These are phyloP conservation scores for Phoeniculus purpureus DNA, from an alignment of 2,797 vertebrate species.

Conservation along the genomic window DNA sequence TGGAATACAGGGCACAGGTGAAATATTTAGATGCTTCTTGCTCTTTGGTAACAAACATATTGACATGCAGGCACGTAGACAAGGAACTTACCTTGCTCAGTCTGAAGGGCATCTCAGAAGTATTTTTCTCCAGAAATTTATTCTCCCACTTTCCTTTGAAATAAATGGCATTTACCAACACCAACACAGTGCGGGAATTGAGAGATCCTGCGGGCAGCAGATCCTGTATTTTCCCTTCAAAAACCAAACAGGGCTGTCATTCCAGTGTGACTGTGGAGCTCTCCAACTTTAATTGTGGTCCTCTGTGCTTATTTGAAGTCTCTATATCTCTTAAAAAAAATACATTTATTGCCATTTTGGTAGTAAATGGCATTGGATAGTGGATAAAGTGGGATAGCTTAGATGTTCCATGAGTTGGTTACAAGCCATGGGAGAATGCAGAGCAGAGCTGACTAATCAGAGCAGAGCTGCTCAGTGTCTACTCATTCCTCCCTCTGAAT, in stretches of 20 bases:
- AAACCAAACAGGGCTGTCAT: background rate
- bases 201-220: slow-evolving; percentile 83
- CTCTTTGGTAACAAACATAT: background rate
- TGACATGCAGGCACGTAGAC: background rate
- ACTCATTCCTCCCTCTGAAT: background rate
- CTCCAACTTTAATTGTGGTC: background rate
- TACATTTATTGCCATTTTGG: fast-evolving
- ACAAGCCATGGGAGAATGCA: background rate
- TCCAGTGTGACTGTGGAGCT: background rate
- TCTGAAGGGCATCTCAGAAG: slow-evolving; percentile 85
- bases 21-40: background rate
- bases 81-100: slow-evolving; percentile 76
- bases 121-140: slow-evolving; percentile 81
- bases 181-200: slow-evolving; percentile 77
- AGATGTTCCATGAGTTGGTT: background rate
- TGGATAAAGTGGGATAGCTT: background rate
- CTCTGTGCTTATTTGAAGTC: background rate
- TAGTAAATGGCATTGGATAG: background rate
- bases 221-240: slow-evolving; percentile 87
- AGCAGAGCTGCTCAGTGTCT: background rate
- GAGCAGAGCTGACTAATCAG: background rate
- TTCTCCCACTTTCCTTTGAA: slow-evolving; percentile 91
- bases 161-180: slow-evolving; percentile 91
- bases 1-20: background rate
- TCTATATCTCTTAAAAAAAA: fast-evolving